Percentiles rank a stretch among this genome's conserved stretches.
These are phyloP conservation scores for Mesopsocus fuscifrons DNA, from an alignment of 2,888 invertebrate species.

Conservation along the genomic window DNA sequence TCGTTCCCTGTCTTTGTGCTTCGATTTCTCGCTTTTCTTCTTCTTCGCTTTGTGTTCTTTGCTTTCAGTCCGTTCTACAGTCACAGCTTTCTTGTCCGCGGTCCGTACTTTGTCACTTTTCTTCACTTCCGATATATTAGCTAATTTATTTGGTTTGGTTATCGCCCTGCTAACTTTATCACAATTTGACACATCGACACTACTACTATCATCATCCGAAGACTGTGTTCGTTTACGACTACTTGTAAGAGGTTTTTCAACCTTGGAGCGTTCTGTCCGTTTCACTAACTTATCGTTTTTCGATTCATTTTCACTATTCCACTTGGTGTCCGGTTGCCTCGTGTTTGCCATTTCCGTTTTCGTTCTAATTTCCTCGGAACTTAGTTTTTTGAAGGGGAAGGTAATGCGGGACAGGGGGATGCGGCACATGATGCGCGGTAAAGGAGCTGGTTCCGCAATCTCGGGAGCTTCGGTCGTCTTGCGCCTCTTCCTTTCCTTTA, in stretches of 20 bases:
- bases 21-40: background rate
- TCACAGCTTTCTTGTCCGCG: background rate
- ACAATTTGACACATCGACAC: background rate
- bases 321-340: constrained; percentile 22
- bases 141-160: background rate
- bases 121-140: background rate
- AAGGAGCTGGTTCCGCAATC: constrained; percentile 18
- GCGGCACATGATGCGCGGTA: constrained; percentile 25
- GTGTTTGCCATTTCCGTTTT: constrained; percentile 30
- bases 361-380: constrained; percentile 30
- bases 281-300: background rate
- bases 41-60: constrained; percentile 2
- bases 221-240: background rate
- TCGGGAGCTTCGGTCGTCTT: too few relatives aligned
- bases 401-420: constrained; percentile 27
- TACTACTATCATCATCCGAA: background rate
- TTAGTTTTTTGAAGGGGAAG: constrained; percentile 22
- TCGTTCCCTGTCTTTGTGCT: background rate
- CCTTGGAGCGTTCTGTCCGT: too few relatives aligned
- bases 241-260: background rate
- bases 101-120: background rate
- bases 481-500: background rate
- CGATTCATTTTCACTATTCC: constrained; percentile 2
- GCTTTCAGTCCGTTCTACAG: background rate
- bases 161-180: background rate